Conservation (phyloP, 1,140 invertebrate species). For the Ridgeia piscesae region DNA sequence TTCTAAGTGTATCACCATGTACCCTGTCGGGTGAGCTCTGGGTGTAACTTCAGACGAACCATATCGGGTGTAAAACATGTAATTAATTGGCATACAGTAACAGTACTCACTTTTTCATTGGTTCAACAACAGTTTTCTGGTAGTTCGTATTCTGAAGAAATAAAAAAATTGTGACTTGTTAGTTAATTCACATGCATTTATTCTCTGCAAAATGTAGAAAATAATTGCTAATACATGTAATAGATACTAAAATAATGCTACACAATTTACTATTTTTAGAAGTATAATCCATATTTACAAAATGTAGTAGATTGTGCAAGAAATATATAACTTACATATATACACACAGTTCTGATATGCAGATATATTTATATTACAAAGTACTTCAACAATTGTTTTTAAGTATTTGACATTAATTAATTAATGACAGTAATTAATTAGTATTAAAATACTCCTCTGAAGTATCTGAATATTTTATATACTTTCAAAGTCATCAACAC, state of each 20-base stretch:
- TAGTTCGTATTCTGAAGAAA: conserved; percentile 45
- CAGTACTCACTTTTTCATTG: conserved; percentile 52
- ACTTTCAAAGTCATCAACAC: too few species aligned
- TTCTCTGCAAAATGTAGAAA: background rate
- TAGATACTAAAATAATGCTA: background rate
- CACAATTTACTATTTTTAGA: background rate
- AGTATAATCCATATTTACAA: background rate
- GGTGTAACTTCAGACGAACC: background rate
- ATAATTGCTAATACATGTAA: background rate
- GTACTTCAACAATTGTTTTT: too few species aligned
- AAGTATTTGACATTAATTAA: too few species aligned
- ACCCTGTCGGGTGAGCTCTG: too few species aligned
- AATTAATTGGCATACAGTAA: conserved; percentile 23
- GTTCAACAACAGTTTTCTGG: conserved; percentile 50
- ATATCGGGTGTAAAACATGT: background rate
- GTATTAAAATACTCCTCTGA: too few species aligned
- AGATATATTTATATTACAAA: too few species aligned
- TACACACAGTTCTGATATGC: too few species aligned
- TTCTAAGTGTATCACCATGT: too few species aligned
- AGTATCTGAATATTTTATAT: too few species aligned
- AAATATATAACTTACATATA: background rate
- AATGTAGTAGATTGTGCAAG: background rate
- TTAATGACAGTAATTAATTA: too few species aligned
- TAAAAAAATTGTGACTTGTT: conserved; percentile 16
- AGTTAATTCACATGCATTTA: background rate